Percentiles rank a stretch among this genome's conserved stretches.
phyloP scores from a whole-genome alignment of 2,797 vertebrate genomes.

The Vireo griseus region DNA sequence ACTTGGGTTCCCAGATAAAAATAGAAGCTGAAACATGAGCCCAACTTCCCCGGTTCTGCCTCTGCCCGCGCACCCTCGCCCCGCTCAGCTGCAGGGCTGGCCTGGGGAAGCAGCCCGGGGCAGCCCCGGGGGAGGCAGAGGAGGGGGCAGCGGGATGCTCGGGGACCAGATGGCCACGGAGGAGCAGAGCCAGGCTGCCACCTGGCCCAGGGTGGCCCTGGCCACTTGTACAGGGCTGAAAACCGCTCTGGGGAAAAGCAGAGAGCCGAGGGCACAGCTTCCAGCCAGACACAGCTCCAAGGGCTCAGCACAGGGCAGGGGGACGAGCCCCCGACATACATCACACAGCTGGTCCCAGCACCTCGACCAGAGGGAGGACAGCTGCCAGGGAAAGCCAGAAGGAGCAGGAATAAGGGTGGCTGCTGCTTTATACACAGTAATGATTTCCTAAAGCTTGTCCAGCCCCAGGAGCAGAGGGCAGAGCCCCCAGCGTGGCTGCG shows the following conservation, averaged over 20 bases:
- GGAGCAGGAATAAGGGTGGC: not conserved
- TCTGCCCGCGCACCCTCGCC: not conserved
- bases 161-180: not conserved
- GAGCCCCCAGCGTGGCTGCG: fast-evolving
- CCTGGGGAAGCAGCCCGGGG: fast-evolving
- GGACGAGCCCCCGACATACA: not conserved
- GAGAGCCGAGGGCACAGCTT: not conserved
- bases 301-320: not conserved
- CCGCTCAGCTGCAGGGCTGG: fast-evolving
- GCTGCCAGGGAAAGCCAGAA: not conserved
- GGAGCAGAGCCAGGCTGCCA: not conserved
- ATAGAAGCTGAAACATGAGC: slow-evolving; percentile 33
- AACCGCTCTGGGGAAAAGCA: not conserved
- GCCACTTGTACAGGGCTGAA: not conserved
- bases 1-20: slow-evolving; percentile 28
- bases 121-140: not conserved
- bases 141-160: not conserved
- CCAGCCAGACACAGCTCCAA: fast-evolving
- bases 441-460: not conserved
- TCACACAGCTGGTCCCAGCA: not conserved
- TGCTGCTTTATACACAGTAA: not conserved
- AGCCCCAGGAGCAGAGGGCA: fast-evolving
- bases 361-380: not conserved
- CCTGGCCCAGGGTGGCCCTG: not conserved
- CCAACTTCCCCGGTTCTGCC: not conserved